Evolutionary conservation across 2,113 vertebrate species (phyloP).

Genomic region (Nanger granti): DNA sequence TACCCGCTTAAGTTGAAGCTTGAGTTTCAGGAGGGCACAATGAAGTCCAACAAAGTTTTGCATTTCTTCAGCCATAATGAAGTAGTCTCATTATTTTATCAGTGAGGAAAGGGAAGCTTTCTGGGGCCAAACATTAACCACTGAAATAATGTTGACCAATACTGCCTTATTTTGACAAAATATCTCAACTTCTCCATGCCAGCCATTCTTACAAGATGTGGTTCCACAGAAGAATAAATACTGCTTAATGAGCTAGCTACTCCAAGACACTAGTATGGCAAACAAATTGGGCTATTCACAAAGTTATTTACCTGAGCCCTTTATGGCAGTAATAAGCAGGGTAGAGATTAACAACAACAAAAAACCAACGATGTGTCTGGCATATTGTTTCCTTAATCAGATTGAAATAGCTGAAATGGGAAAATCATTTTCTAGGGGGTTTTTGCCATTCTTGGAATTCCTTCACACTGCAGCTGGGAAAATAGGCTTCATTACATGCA

Average conservation of each 20-base stretch:
- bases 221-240: not conserved
- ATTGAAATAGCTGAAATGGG: slow-evolving; percentile 13
- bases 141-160: not conserved
- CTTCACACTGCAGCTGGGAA: slow-evolving; percentile 2
- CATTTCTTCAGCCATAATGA: not conserved
- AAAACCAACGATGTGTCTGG: not conserved
- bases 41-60: not conserved
- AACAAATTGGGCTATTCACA: not conserved
- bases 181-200: not conserved
- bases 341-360: not conserved
- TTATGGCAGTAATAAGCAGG: not conserved
- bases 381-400: not conserved
- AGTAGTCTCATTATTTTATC: not conserved
- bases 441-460: slow-evolving; percentile 36
- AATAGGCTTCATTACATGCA: not conserved
- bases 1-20: not conserved
- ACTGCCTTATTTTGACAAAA: not conserved
- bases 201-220: not conserved
- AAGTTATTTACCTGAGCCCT: not conserved
- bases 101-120: not conserved
- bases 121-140: not conserved
- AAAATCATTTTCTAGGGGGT: not conserved
- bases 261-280: not conserved
- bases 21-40: not conserved
- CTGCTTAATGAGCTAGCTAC: not conserved